phyloP scores from a whole-genome alignment of 2,888 invertebrate genomes.

The Lymantria dispar region DNA sequence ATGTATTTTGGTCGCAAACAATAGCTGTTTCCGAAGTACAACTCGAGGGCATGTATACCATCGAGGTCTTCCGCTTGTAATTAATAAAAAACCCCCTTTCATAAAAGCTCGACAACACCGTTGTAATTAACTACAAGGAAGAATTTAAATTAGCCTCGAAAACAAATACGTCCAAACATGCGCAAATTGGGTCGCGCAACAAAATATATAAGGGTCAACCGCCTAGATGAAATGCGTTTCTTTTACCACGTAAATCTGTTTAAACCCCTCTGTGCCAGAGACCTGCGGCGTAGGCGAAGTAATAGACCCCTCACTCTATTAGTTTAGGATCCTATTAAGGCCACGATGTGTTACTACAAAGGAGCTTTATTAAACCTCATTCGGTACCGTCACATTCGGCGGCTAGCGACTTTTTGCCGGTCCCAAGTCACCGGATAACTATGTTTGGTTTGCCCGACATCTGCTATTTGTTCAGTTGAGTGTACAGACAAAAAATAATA shows the following conservation, averaged over 20 bases:
- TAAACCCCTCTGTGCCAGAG: slow-evolving; percentile 56
- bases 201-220: slow-evolving; percentile 60
- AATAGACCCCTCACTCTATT: slow-evolving; percentile 61
- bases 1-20: neutral
- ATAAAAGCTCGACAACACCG: slow-evolving; percentile 41
- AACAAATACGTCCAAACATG: slow-evolving; percentile 51
- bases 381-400: slow-evolving; percentile 41
- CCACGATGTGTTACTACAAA: slow-evolving; percentile 60
- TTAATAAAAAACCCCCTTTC: slow-evolving; percentile 32
- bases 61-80: slow-evolving; percentile 20
- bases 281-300: slow-evolving; percentile 40
- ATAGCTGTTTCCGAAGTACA: slow-evolving; percentile 9
- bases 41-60: neutral
- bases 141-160: slow-evolving; percentile 59
- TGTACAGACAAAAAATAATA: slow-evolving; percentile 60
- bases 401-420: slow-evolving; percentile 49
- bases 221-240: slow-evolving; percentile 46
- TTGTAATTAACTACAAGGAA: slow-evolving; percentile 51
- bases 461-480: slow-evolving; percentile 64
- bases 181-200: slow-evolving; percentile 55
- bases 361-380: slow-evolving; percentile 63
- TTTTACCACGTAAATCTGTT: slow-evolving; percentile 66
- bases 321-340: slow-evolving; percentile 76
- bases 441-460: slow-evolving; percentile 61
- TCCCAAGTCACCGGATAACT: slow-evolving; percentile 56